Evolutionary conservation across 64 coral and sea anemone genomes (phyloP).

Genomic region (Actinia tenebrosa): DNA sequence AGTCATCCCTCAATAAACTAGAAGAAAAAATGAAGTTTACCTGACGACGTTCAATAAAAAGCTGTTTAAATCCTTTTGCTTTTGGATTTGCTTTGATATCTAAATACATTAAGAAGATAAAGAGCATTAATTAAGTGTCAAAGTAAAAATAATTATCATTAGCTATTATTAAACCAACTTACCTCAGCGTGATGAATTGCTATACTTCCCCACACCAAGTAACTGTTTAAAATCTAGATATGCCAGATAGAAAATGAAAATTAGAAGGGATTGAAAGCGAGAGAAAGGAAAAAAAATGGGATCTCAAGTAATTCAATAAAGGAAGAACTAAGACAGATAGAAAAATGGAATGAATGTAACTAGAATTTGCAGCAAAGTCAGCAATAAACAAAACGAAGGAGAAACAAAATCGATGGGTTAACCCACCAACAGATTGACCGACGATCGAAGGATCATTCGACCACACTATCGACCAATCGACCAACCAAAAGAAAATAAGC

Average conservation of each 20-base stretch:
- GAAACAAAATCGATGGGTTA: too few relatives aligned
- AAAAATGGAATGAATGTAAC: too few relatives aligned
- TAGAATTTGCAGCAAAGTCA: too few relatives aligned
- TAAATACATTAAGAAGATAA: conserved; percentile 5
- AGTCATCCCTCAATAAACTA: too few relatives aligned
- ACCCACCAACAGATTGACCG: too few relatives aligned
- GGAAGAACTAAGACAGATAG: too few relatives aligned
- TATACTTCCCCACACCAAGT: conserved; percentile 93
- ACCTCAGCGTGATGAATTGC: conserved; percentile 96
- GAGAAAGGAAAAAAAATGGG: neutral
- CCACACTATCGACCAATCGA: too few relatives aligned
- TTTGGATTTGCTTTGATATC: conserved; percentile 96
- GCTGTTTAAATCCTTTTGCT: conserved; percentile 89
- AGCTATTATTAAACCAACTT: neutral
- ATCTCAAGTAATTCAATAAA: too few relatives aligned
- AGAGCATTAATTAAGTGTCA: neutral
- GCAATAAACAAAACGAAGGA: too few relatives aligned
- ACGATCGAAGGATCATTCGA: too few relatives aligned
- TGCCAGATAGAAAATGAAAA: neutral
- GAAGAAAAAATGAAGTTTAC: conserved; percentile 8
- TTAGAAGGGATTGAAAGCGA: neutral
- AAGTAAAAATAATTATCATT: neutral
- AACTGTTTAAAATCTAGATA: conserved; percentile 85
- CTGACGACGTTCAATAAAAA: conserved; percentile 92
- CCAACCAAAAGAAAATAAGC: too few relatives aligned